Base-by-base conservation (phyloP, 2,888 invertebrate genomes). In the Empis stercorea region DNA sequence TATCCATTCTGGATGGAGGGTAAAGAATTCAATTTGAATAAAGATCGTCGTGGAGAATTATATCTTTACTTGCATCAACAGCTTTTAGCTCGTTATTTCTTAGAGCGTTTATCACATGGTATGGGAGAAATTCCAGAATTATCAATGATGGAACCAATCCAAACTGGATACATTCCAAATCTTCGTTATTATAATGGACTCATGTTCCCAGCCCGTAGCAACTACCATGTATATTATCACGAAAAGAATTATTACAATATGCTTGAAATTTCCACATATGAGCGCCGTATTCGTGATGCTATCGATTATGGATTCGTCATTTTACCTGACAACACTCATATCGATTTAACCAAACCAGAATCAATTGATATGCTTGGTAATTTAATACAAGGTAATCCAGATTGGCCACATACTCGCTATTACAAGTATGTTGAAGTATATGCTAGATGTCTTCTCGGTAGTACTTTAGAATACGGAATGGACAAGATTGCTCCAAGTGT, bases 21-120 rank as follows among this genome's bases (percentile, higher is more conserved):
- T 45, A 67, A 74, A 23, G 68, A 74, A 45, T 72, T 71, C 48
- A 68, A 66, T 13, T 48, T 70, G 40, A 55, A 68, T 16, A 76
- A 75, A 57, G 73, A 77, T 52, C 73, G 76, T 59, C 76, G 79
- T 51, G 83, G 82, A 50, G 79, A 81, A 64, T 62, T 73, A 34
- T 82, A 76, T 71, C 76, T 77, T 62, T 78, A 73, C 70, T 71
- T 73, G 60, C 78, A 81, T 60, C 78, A 81, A 59, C 81, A 84
- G 62, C 58, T 83, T 13, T 60, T 81, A 56, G 76, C 80, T 50
- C 79, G 82, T 59, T 84, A 81, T 71, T 77, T 78, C 58, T 63
- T 82, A 59, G 83, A 84, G 59, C 78, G 86, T 64, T 65, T 80
- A 47, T 73, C 79, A 30, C 76, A 81, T 54, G 77, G 75, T 16